phyloP scores from a whole-genome alignment of 2,113 vertebrate genomes.

The Coptodon bakossiorum region DNA sequence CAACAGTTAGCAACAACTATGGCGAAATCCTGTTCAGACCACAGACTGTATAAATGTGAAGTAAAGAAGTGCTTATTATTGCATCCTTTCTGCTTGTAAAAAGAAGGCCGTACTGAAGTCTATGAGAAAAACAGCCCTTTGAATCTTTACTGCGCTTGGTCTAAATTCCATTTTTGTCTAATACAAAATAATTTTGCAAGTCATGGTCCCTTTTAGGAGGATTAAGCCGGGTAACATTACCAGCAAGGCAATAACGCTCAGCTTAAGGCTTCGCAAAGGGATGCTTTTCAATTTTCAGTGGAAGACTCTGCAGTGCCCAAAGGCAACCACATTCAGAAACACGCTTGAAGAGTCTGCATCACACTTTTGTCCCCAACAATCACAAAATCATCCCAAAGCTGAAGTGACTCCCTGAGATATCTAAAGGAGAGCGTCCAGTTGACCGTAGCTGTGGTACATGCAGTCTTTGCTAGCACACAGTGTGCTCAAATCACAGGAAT shows the following conservation, averaged over 20 bases:
- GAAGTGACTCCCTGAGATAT: not conserved
- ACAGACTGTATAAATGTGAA: not conserved
- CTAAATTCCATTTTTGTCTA: not conserved
- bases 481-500: not conserved
- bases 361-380: not conserved
- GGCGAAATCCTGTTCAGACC: not conserved
- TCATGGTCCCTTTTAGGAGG: not conserved
- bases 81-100: not conserved
- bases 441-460: not conserved
- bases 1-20: not conserved
- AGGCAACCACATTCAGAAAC: not conserved
- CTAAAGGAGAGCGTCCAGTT: not conserved
- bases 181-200: not conserved
- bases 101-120: not conserved
- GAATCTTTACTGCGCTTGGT: not conserved
- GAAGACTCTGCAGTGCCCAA: not conserved
- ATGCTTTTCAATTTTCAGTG: not conserved
- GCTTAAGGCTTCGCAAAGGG: not conserved
- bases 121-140: not conserved
- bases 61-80: not conserved
- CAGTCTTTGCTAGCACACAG: not conserved
- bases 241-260: not conserved
- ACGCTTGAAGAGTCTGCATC: not conserved
- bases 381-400: not conserved
- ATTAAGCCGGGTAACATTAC: not conserved